phyloP scores from a whole-genome alignment of 1,140 invertebrate species.

The Zaprionus nigranus region DNA sequence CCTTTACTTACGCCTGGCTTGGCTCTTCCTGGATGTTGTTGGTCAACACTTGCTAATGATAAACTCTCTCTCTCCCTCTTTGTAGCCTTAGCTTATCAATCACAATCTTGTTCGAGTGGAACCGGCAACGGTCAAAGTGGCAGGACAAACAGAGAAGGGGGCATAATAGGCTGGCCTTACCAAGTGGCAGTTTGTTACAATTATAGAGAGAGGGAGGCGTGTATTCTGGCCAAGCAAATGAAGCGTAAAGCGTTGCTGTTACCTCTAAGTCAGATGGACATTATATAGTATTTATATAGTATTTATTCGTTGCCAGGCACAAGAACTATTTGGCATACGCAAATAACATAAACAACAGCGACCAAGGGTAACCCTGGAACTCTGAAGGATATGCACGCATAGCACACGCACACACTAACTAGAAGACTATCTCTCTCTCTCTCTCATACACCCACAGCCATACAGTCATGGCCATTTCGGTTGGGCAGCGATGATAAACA shows the following conservation, averaged over 20 bases:
- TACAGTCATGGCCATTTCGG: background rate
- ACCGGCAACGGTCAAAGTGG: background rate
- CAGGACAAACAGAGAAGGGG: background rate
- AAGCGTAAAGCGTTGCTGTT: constrained; percentile 2
- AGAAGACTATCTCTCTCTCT: background rate
- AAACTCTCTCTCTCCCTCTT: background rate
- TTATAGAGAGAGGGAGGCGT: background rate
- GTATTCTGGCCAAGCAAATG: background rate
- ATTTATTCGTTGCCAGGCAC: background rate
- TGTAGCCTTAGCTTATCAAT: background rate
- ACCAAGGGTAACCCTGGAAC: background rate
- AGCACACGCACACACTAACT: background rate
- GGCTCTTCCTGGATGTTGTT: background rate
- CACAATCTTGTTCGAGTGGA: constrained; percentile 3
- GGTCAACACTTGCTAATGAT: constrained; percentile 1
- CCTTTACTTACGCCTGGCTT: constrained; percentile 1
- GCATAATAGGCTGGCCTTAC: background rate
- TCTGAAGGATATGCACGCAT: background rate
- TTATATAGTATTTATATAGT: constrained; percentile 8
- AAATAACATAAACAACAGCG: constrained; percentile 6
- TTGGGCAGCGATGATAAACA: constrained; percentile 1
- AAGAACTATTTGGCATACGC: background rate
- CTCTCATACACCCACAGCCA: background rate
- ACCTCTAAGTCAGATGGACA: background rate
- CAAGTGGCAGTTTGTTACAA: constrained; percentile 3